Evolutionary conservation across 2,113 vertebrate genomes (phyloP), one percentile per base, ranked within the genome.

Genomic region (Poeciliopsis turrubarensis): DNA sequence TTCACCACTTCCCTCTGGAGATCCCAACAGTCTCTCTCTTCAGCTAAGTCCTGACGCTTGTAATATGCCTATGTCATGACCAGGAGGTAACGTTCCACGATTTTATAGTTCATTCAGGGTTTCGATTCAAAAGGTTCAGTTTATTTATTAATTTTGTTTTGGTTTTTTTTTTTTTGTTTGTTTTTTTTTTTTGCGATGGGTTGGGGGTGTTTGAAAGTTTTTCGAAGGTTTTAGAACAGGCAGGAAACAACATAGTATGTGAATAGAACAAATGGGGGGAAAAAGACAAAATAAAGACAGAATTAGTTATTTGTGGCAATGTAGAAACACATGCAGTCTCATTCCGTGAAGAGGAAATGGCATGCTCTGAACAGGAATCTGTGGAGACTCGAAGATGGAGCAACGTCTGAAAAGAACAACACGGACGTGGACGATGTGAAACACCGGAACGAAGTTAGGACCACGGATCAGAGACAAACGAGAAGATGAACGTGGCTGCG

Each of bases 261-360:
- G 94, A 94, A 93, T 92, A 93, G 89, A 92, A 88, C 93, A 96
- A 95, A 94, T 94, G 89, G 92, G 95, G 95, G 83, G 89, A 73
- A 95, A 70, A 96, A 95, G 93, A 95, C 93, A 95, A 97, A 98
- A 98, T 96, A 98, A 96, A 98, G 95, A 97, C 95, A 97, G 94
- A 95, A 95, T 99, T 99, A 99, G 97, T 99, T 95, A 92, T 94
- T 93, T 93, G 95, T 95, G 93, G 93, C 94, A 92, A 94, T 94
- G 95, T 91, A 84, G 1, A 90, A 95, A 95, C 87, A 94, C 96
- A 95, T 96, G 97, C 96, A 95, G 94, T 93, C 94, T 95, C 93
- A 94, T 95, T 95, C 83, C 92, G 79, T 93, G 94, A 93, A 85
- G 84, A 89, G 92, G 89, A 92, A 92, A 94, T 93, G 94, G 90